Base-by-base conservation (phyloP, 2,888 invertebrate genomes). In the Lycia hirtaria region DNA sequence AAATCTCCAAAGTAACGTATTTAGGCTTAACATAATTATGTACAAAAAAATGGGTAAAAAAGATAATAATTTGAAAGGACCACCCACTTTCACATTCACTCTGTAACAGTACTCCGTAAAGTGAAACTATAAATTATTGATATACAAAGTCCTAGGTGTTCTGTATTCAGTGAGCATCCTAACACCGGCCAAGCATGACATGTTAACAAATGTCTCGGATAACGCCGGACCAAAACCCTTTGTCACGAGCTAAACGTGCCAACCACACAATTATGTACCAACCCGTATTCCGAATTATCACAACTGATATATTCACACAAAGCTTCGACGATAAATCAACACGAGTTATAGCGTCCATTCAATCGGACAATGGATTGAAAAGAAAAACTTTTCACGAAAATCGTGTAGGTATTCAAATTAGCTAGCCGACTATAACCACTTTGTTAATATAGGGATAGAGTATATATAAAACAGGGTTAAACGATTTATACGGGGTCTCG, bases 141-240 rank as follows among this genome's bases (percentile, higher is more conserved):
- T 3, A 37, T 4, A 2, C 17, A 14, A 40, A 4, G 14, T 15
- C 14, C 12, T 12, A 26, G 17, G 37, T 26, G 17, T 26, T 35
- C 12, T 37, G n/a, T 45, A 32, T 53, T 53, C 24, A 26, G n/a
- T 33, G 20, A 9, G 32, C 40, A 9, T 33, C 33, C 15, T 30
- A 33, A 41, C 14, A 14, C 6, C 28, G 19, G 28, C 26, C 32
- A 20, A 40, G 26, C 41, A 48, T 55, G 54, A 49, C 37, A 38
- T 50, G 43, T 30, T 50, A 56, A 56, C 56, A 56, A 44, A 56
- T 44, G 49, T 50, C 24, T 49, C 37, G 52, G 43, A 37, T 53
- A 30, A 48, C 30, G 44, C 26, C 33, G 28, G 37, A 43, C 43
- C 28, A 22, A 37, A 57, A 32, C 43, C 43, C 52, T 58, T 58